Percentiles rank a stretch among this genome's conserved stretches.
Evolutionary conservation across 2,113 vertebrate species (phyloP).

Genomic region (Chaetodon trifascialis): DNA sequence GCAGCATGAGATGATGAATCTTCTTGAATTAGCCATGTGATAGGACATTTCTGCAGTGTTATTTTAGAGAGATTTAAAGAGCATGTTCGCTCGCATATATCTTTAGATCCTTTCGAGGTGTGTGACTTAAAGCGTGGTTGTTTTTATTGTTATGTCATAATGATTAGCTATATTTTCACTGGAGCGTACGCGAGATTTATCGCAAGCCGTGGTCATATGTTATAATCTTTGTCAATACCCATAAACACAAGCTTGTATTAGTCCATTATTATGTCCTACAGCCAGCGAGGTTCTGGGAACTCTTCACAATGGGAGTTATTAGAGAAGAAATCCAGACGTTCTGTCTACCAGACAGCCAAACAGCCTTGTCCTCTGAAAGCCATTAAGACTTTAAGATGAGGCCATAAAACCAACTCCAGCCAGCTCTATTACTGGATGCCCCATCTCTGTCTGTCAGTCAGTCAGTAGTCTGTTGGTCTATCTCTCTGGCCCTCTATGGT

Average conservation of each 20-base stretch:
- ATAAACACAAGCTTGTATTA: constrained; percentile 59
- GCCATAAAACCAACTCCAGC: constrained; percentile 71
- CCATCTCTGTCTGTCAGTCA: constrained; percentile 36
- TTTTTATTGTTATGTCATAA: constrained; percentile 3
- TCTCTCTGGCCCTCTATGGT: constrained; percentile 48
- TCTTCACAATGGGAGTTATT: constrained; percentile 56
- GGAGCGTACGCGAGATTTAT: constrained; percentile 34
- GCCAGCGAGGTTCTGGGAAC: constrained; percentile 73
- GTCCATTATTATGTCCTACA: constrained; percentile 54
- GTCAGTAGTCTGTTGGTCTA: constrained; percentile 26
- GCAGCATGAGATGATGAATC: constrained; percentile 9
- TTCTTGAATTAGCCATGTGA: background rate
- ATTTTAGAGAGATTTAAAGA: background rate
- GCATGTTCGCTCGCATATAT: background rate
- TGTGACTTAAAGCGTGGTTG: constrained; percentile 3
- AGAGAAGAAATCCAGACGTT: constrained; percentile 72
- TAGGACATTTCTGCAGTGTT: background rate
- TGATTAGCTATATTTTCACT: constrained; percentile 17
- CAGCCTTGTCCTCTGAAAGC: constrained; percentile 70
- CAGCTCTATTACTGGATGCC: constrained; percentile 57
- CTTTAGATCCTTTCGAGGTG: background rate
- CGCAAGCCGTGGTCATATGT: constrained; percentile 9
- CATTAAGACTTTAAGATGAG: constrained; percentile 77
- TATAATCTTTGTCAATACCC: constrained; percentile 56
- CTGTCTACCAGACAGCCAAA: constrained; percentile 71